These are phyloP conservation scores for Ptilonorhynchus violaceus DNA, from an alignment of 2,113 vertebrate species.

Conservation along the genomic window DNA sequence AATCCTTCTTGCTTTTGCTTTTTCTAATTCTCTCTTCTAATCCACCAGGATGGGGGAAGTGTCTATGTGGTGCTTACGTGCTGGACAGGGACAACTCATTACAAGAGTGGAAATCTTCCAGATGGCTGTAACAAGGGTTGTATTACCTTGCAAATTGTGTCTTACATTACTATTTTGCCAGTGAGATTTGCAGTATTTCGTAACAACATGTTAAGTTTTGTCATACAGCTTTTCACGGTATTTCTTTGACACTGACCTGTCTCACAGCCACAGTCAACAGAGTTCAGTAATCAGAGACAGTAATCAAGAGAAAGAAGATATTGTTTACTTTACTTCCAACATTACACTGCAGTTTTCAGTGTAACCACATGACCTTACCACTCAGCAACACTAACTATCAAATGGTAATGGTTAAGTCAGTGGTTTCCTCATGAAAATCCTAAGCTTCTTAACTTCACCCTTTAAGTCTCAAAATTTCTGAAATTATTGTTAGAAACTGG, in stretches of 20 bases:
- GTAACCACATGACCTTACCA: neutral
- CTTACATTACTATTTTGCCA: neutral
- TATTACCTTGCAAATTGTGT: neutral
- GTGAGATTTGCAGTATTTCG: neutral
- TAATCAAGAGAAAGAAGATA: neutral
- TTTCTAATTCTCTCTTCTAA: neutral
- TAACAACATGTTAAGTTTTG: neutral
- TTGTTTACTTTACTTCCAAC: neutral
- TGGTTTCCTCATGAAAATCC: neutral
- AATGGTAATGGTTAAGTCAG: neutral
- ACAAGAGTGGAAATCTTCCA: neutral
- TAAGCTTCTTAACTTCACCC: neutral
- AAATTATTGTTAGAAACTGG: neutral
- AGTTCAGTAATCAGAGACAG: neutral
- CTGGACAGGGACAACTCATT: neutral
- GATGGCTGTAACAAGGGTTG: neutral
- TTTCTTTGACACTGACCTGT: neutral
- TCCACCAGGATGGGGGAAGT: rapidly evolving
- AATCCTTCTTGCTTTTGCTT: neutral
- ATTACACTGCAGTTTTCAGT: neutral
- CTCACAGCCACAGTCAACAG: neutral
- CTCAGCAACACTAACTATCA: neutral
- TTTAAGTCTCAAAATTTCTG: neutral
- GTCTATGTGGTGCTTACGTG: neutral
- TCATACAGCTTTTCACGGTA: neutral